Evolutionary conservation across 2,113 vertebrate species (phyloP).

Genomic region (Empidonax alnorum): DNA sequence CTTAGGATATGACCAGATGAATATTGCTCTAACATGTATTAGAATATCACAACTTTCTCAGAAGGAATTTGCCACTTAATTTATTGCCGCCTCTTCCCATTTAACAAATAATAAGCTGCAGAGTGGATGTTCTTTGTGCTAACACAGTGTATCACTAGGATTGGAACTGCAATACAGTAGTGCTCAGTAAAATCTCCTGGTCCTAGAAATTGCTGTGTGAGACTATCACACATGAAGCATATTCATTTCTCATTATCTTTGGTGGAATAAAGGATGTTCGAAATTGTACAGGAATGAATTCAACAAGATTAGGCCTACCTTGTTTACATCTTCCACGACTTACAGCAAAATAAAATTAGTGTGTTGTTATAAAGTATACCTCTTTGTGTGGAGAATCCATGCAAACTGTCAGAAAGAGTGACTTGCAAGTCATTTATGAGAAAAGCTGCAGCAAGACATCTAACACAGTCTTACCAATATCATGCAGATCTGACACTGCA

Average conservation of each 20-base stretch:
- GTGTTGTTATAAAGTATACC: neutral
- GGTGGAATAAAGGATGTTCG: neutral
- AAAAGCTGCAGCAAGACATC: neutral
- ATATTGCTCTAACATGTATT: neutral
- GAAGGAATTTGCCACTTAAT: neutral
- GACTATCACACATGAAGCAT: neutral
- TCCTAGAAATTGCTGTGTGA: neutral
- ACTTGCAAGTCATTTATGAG: neutral
- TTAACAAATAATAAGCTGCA: neutral
- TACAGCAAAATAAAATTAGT: neutral
- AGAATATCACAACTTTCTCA: neutral
- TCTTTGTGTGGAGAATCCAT: neutral
- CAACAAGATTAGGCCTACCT: neutral
- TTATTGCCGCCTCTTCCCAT: neutral
- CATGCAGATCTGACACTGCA: neutral
- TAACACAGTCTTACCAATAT: neutral
- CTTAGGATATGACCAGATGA: neutral
- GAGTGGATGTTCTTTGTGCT: neutral
- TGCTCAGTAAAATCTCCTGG: neutral
- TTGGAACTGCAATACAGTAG: neutral
- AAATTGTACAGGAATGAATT: neutral
- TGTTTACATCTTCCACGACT: fast-evolving
- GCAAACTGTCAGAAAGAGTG: neutral
- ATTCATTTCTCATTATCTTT: neutral
- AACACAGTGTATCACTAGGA: neutral